Conservation (phyloP, 92 coral and sea anemone genomes). For the Siderastrea siderea region DNA sequence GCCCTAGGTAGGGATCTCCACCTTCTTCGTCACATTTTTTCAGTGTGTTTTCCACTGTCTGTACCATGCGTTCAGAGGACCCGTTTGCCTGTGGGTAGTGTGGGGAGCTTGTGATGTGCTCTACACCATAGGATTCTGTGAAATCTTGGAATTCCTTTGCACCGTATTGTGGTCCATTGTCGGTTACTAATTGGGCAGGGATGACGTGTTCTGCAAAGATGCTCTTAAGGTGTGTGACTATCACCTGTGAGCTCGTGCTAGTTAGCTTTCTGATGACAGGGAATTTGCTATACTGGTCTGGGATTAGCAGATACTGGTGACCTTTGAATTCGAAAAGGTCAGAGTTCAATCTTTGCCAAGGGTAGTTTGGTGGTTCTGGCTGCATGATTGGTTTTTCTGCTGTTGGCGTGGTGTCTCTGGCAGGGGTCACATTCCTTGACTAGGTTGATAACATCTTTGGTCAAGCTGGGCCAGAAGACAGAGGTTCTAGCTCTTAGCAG, state of each 20-base stretch:
- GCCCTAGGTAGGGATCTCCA: too few relatives aligned
- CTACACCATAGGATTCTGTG: neutral
- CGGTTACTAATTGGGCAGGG: neutral
- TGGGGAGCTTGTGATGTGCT: slow-evolving; percentile 22
- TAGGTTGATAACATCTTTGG: slow-evolving; percentile 46
- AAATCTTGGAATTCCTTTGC: too few relatives aligned
- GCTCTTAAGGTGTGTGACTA: slow-evolving; percentile 69
- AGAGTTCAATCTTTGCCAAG: slow-evolving; percentile 65
- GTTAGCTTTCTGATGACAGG: slow-evolving; percentile 61
- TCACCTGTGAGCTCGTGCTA: slow-evolving; percentile 64
- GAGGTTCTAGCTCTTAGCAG: too few relatives aligned
- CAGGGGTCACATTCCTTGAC: slow-evolving; percentile 59
- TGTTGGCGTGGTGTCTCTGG: slow-evolving; percentile 54
- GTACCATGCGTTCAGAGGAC: neutral
- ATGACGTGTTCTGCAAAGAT: slow-evolving; percentile 46
- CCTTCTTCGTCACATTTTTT: neutral
- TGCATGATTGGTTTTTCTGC: too few relatives aligned
- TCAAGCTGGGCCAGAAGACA: slow-evolving; percentile 69
- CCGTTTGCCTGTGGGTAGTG: neutral
- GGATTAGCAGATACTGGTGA: slow-evolving; percentile 39
- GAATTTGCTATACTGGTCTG: slow-evolving; percentile 76
- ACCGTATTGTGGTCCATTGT: neutral
- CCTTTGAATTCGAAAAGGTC: slow-evolving; percentile 63
- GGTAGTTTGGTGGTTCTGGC: slow-evolving; percentile 19
- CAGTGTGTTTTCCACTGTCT: neutral